Evolutionary conservation across 2,113 vertebrate species (phyloP).

Genomic region (Myrmophylax atrothorax): DNA sequence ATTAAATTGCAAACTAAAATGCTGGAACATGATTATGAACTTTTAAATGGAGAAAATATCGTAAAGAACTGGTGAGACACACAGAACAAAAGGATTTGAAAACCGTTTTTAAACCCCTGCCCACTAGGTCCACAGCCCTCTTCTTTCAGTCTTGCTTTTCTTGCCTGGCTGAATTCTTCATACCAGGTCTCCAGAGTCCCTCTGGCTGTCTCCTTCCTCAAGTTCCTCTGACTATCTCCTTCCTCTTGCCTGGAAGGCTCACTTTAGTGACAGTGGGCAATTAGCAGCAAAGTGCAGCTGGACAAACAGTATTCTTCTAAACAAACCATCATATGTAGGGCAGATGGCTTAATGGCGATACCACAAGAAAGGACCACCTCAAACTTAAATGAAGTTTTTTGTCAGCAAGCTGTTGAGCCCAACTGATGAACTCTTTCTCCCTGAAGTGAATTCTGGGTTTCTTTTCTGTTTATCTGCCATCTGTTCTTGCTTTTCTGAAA

Average conservation of each 20-base stretch:
- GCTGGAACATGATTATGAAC: background rate
- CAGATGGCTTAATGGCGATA: background rate
- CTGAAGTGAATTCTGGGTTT: constrained; percentile 8
- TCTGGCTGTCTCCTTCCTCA: background rate
- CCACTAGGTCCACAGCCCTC: background rate
- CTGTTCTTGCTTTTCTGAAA: background rate
- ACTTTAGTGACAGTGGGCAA: background rate
- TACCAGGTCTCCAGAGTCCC: background rate
- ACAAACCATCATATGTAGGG: background rate
- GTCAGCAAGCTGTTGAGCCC: background rate
- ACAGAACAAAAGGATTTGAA: background rate
- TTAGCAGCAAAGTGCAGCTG: background rate
- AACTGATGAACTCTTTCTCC: background rate
- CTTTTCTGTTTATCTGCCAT: background rate
- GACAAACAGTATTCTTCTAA: background rate
- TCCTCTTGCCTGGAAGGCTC: background rate
- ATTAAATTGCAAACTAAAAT: background rate
- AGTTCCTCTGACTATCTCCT: background rate
- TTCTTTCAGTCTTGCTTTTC: background rate
- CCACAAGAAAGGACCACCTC: background rate
- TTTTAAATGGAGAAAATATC: background rate
- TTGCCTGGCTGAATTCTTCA: background rate
- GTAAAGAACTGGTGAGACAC: background rate
- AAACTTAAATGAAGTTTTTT: background rate
- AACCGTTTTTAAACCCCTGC: background rate